Base-by-base conservation (phyloP, 2,888 invertebrate species). In the Athripsodes cinereus region DNA sequence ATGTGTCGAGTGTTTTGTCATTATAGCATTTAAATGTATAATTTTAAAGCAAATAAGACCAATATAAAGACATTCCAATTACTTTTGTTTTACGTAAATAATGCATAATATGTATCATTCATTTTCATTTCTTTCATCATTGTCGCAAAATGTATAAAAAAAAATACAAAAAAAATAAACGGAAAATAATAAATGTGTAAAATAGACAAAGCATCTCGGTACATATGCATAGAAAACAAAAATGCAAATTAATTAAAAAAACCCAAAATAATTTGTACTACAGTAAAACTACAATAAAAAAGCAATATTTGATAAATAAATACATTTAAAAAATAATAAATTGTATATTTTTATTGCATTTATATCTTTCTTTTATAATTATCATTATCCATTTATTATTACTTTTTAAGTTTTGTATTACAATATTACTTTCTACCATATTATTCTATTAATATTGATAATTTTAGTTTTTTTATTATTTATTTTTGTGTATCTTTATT, bases 271-370 rank as follows among this genome's bases (percentile, higher is more conserved):
- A 40, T 40, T 40, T 40, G 16, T 16, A 40, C 40, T 16, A 40
- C 40, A 3, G 26, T 26, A 26, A 26, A 26, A 26, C 26, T 6
- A 26, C 26, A 3, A 6, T 16, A 40, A 40, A 40, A 40, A 40
- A 40, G 40, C 40, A 40, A 40, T 40, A 40, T 40, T 40, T 40
- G 40, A 40, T 40, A 16, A 40, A 40, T 40, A 40, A 40, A 40
- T 3, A 40, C 16, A 40, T 40, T 8, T 40, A 40, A 40, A 40
- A 31, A 31, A n/a, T n/a, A n/a, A 40, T n/a, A 40, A 40, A n/a
- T 8, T n/a, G 16, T 8, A 40, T 40, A 40, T 40, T 40, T 40
- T 40, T 16, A 40, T 40, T 40, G 40, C 40, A 40, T n/a, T 40
- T 40, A 40, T 40, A 40, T 40, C 26, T 8, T 40, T n/a, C 5